These are phyloP conservation scores for Scelioninae gen. 2 DNA, from an alignment of 2,888 invertebrate species.

Conservation along the genomic window DNA sequence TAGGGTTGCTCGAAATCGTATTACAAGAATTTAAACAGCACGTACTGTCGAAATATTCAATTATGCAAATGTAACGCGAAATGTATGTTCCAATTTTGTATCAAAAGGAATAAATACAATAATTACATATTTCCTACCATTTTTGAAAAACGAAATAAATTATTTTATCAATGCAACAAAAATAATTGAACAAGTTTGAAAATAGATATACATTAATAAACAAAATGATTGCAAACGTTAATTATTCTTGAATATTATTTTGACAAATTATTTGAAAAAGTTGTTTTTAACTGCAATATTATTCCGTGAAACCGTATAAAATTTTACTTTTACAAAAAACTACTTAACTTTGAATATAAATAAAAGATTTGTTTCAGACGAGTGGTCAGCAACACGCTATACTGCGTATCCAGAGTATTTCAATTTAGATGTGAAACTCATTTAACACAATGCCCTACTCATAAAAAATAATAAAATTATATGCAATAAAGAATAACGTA, in stretches of 20 bases:
- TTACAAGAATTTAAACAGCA: constrained; percentile 34
- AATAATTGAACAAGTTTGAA: too few relatives aligned
- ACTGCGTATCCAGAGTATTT: constrained; percentile 19
- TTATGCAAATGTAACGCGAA: constrained; percentile 23
- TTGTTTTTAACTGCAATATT: too few relatives aligned
- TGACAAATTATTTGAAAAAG: too few relatives aligned
- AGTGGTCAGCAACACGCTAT: constrained; percentile 27
- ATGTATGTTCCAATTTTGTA: too few relatives aligned
- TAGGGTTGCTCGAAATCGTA: constrained; percentile 36
- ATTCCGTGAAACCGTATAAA: neutral
- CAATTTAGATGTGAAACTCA: constrained; percentile 13
- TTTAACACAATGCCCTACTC: constrained; percentile 10
- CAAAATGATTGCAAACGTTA: too few relatives aligned
- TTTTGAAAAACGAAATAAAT: too few relatives aligned
- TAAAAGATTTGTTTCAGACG: constrained; percentile 6
- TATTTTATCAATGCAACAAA: too few relatives aligned
- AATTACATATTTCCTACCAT: too few relatives aligned
- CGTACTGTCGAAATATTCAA: constrained; percentile 34
- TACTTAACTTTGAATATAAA: neutral
- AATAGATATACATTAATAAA: too few relatives aligned
- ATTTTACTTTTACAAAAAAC: constrained; percentile 4
- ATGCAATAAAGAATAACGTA: neutral
- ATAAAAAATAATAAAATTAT: constrained; percentile 17
- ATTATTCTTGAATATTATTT: too few relatives aligned
- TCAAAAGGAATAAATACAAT: too few relatives aligned